phyloP scores from a whole-genome alignment of 1,140 invertebrate species.

The Diachasma alloeum region DNA sequence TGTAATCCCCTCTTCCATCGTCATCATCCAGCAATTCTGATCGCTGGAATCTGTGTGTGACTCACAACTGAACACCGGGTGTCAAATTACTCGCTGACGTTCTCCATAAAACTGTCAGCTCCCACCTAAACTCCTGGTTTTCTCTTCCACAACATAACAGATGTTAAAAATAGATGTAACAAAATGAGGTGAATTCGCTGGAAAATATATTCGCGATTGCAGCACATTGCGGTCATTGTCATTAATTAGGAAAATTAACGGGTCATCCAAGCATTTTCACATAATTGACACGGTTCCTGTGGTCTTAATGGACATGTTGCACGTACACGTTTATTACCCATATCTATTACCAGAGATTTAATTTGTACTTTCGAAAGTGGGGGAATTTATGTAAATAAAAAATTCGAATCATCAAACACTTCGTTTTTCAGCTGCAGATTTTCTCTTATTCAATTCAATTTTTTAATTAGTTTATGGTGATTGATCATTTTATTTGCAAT shows the following conservation, averaged over 20 bases:
- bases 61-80: not conserved
- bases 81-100: conserved; percentile 8
- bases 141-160: not conserved
- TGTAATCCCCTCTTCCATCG: conserved; percentile 12
- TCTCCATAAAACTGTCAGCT: not conserved
- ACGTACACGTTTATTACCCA: conserved; percentile 2
- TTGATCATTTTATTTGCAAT: no score
- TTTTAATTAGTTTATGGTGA: no score
- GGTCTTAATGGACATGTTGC: conserved; percentile 31
- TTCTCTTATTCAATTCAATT: no score
- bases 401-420: no score
- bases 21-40: conserved; percentile 11
- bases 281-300: conserved; percentile 24
- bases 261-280: conserved; percentile 23
- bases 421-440: no score
- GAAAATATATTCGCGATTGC: no score
- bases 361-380: not conserved
- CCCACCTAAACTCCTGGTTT: not conserved
- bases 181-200: no score
- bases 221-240: not conserved
- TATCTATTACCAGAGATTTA: not conserved
- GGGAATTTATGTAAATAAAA: no score
- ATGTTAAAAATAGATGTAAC: no score
- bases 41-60: not conserved
- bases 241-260: conserved; percentile 17